Base-by-base conservation (phyloP, 92 coral and sea anemone genomes). In the Zoanthus sociatus region DNA sequence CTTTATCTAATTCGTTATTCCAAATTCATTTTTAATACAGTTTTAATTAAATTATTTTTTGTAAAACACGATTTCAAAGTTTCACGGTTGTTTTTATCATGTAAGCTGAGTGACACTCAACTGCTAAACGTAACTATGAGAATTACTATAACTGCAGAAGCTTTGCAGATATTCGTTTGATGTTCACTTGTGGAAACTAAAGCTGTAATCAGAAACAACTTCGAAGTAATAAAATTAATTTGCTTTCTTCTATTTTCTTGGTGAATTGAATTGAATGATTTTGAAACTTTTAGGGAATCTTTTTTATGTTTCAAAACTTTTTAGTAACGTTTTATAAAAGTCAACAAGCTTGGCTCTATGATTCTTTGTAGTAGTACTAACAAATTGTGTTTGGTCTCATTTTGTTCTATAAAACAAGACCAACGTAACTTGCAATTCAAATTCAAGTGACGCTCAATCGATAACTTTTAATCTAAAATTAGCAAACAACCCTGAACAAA, bases 381-480 rank as follows among this genome's bases (percentile, higher is more conserved):
- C 63, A 53, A 76, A 48, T 76, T 47, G 31, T 31, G 47, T 77
- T 53, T 53, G 11, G 14, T 17, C 10, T 21, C 15, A 56, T 51
- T 77, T 77, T 53, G 17, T 32, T 14, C 67, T 6, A 46, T 11
- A 13, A 53, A 51, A 30, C 14, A 26, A 6, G 26, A 76, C 17
- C 4, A 60, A 76, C 15, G 18, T n/a, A 46, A 46, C 5, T 3
- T 5, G 61, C 55, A 47, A 17, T 46, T 66, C 44, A 20, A 66
- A 30, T 21, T 45, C 75, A 66, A 81, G 73, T 64, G 60, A 58
- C 50, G 64, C 10, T 60, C n/a, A 58, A 79, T n/a, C 71, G 44
- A 21, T 67, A 15, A n/a, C 37, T 37, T 20, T 45, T 64, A 21
- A 46, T 21, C 60, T 44, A n/a, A n/a, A 17, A 16, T 21, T 17